Evolutionary conservation across 30 jellyfish, hydroid and myxozoan species (phyloP), one percentile per base, ranked within the genome.

Genomic region (Cassiopea andromeda): DNA sequence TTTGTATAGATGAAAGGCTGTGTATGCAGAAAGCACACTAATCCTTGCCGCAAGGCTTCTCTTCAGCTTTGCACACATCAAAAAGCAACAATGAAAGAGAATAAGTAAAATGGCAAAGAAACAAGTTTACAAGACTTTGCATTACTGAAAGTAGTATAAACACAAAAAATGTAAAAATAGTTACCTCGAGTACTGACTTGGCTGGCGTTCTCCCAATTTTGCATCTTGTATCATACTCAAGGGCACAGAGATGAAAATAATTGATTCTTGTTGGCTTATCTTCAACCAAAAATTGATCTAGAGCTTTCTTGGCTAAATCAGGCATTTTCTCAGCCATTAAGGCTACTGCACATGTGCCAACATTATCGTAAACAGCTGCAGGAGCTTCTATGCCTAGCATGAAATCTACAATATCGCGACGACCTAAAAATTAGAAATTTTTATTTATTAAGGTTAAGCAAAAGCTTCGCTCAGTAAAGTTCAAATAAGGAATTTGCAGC

Each of bases 301-400:
- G 81, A 27, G 99, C 99, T 45, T 48, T 60, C 44, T 70, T 13
- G 7, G 99, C 98, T 59, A 87, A 67, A n/a, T 91, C 83, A 57
- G 98, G 99, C 98, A 96, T 96, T 68, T 91, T 96, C 64, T 91
- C 98, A 43, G 88, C 82, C 98, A 96, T 87, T 58, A 91, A 78
- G 58, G 97, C 76, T 44, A 91, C 85, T 46, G 92, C 93, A 19
- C 91, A 84, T 82, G 85, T 91, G 8, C 99, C 99, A 2, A 72
- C 89, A 12, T 58, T 60, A 82, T 96, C 99, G 68, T 80, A 83
- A 45, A 85, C 92, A 15, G 97, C 97, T 7, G 87, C 92, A 10
- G 98, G 92, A 49, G 97, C 99, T 46, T 97, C 99, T 72, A 84
- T 48, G 44, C 80, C 93, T 67, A 96, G 79, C 48, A 96, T 69